These are phyloP conservation scores for Drosophila leonis DNA, from an alignment of 2,888 invertebrate species.

Conservation along the genomic window DNA sequence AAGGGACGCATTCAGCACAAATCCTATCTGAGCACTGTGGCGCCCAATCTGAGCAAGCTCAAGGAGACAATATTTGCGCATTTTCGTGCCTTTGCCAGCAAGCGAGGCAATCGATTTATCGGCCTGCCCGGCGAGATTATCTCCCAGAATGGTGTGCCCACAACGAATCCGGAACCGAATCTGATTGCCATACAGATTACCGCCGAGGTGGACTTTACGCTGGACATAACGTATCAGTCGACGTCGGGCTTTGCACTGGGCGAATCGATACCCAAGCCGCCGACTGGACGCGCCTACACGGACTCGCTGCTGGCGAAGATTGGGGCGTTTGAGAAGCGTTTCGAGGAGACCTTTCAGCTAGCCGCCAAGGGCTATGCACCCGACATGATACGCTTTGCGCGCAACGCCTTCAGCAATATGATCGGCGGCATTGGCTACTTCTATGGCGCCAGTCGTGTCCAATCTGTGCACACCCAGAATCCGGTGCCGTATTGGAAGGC, in stretches of 20 bases:
- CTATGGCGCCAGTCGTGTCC: slow-evolving; percentile 92
- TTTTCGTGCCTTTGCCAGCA: slow-evolving; percentile 88
- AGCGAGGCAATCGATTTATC: slow-evolving; percentile 86
- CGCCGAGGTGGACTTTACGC: slow-evolving; percentile 91
- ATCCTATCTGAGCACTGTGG: slow-evolving; percentile 90
- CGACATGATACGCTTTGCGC: slow-evolving; percentile 91
- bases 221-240: slow-evolving; percentile 94
- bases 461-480: slow-evolving; percentile 91
- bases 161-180: slow-evolving; percentile 89
- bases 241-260: slow-evolving; percentile 87
- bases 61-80: slow-evolving; percentile 92
- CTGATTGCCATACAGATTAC: slow-evolving; percentile 92
- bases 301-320: slow-evolving; percentile 88
- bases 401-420: slow-evolving; percentile 96
- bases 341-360: slow-evolving; percentile 92
- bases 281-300: slow-evolving; percentile 89
- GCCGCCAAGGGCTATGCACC: slow-evolving; percentile 89
- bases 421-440: slow-evolving; percentile 98
- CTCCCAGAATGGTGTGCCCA: slow-evolving; percentile 85
- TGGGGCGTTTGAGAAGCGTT: slow-evolving; percentile 90
- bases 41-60: slow-evolving; percentile 89
- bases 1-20: slow-evolving; percentile 89
- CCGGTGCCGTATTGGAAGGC: slow-evolving; percentile 98
- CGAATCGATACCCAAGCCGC: slow-evolving; percentile 84
- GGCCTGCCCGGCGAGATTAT: slow-evolving; percentile 88